Evolutionary conservation across 2,113 vertebrate species (phyloP).

Genomic region (Siniperca knerii): DNA sequence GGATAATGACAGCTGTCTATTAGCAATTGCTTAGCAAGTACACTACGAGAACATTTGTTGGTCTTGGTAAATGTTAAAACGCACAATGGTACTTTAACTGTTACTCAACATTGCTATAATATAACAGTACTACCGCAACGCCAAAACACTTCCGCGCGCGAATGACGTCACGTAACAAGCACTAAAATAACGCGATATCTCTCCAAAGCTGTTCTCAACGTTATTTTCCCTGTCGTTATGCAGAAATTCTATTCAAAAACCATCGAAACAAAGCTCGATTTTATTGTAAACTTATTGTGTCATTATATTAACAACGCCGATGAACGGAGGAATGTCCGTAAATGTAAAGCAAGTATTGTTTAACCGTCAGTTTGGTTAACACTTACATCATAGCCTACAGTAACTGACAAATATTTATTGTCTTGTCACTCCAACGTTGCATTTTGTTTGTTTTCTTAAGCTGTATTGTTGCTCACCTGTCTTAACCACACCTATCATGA

Average conservation of each 20-base stretch:
- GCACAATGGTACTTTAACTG: not conserved
- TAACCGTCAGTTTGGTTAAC: too few species aligned
- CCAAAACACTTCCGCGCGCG: slow-evolving; percentile 37
- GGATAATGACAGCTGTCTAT: not conserved
- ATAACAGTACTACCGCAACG: not conserved
- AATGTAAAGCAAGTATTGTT: not conserved
- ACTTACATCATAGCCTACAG: not conserved
- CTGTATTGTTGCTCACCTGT: slow-evolving; percentile 3
- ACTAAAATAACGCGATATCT: slow-evolving; percentile 57
- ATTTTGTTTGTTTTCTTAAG: not conserved
- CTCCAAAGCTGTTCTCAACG: not conserved
- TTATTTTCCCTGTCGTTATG: not conserved
- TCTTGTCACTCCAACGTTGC: too few species aligned
- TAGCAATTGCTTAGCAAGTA: not conserved
- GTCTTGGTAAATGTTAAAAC: not conserved
- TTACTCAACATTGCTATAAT: not conserved
- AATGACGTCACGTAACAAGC: slow-evolving; percentile 1
- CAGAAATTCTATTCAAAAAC: not conserved
- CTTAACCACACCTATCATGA: slow-evolving; percentile 29
- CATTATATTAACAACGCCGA: not conserved
- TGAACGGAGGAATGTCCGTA: not conserved
- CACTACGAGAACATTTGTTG: not conserved
- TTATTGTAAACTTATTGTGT: not conserved
- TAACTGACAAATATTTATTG: not conserved
- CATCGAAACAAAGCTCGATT: not conserved